Conservation (phyloP, 2,113 vertebrate genomes). For the Crotalus viridis region DNA sequence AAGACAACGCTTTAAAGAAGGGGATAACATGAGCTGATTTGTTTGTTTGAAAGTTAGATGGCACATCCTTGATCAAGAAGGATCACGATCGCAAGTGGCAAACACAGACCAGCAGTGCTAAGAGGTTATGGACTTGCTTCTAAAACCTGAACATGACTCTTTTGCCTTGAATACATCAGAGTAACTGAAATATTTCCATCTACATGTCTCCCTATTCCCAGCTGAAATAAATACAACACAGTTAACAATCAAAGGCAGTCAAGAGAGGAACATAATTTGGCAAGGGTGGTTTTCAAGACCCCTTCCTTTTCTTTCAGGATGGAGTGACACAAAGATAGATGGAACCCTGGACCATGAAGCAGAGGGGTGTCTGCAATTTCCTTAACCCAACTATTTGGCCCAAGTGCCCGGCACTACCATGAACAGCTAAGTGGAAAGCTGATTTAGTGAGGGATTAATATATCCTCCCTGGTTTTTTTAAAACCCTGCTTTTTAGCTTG, state of each 20-base stretch:
- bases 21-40: background rate
- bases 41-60: background rate
- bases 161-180: conserved; percentile 36
- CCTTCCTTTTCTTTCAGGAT: background rate
- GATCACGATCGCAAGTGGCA: background rate
- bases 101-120: conserved; percentile 18
- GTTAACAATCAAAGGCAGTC: background rate
- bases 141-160: conserved; percentile 17
- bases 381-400: background rate
- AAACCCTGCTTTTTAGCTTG: background rate
- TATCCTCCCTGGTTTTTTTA: no score
- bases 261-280: background rate
- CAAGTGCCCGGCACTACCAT: background rate
- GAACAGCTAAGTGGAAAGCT: background rate
- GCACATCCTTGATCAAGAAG: background rate
- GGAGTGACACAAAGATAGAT: background rate
- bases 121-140: conserved; percentile 38
- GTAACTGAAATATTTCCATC: conserved; percentile 36
- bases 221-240: conserved; percentile 1
- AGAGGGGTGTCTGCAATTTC: background rate
- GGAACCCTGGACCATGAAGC: background rate
- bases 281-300: background rate
- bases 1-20: conserved; percentile 23
- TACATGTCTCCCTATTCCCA: conserved; percentile 6
- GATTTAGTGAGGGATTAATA: background rate